Evolutionary conservation across 2,888 invertebrate species (phyloP), one percentile per base, ranked within the genome.

Genomic region (Galerucella nymphaeae): DNA sequence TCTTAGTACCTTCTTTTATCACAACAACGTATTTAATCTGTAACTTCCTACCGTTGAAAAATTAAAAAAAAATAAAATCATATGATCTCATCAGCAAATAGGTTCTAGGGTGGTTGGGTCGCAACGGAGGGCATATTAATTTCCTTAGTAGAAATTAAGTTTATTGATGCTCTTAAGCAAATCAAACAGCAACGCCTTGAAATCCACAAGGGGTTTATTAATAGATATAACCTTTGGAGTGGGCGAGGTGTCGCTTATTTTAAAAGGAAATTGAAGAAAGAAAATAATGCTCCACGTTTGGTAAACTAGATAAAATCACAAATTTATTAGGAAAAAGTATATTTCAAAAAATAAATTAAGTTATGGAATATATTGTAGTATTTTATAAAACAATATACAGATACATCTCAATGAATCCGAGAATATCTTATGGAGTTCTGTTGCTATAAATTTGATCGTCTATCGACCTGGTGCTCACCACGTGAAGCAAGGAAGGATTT

Each of bases 151-250:
- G 82, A 80, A 82, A 84, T 84, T 84, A 85, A 85, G 84, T 84
- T 82, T 83, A 84, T 85, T 84, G 83, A 81, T 81, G 84, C 85
- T 85, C 85, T 85, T 85, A 85, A 82, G 84, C 82, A 85, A 85
- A 85, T 85, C 84, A 84, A 85, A 81, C 81, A 79, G 77, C 82
- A 81, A 84, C 85, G 84, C 83, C 82, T 82, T 80, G 73, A 76
- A 79, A 73, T 71, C 75, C 78, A 75, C 79, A 78, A 77, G 78
- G 79, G 79, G 78, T 79, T 80, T 80, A 82, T 83, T 82, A 81
- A 82, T 83, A 83, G 82, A 82, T 80, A 79, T 75, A 78, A 77
- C 78, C 73, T 78, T 77, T 80, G 82, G 82, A 82, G 81, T 79
- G 83, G 83, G 82, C 82, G 74, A 72, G 72, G 77, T 75, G 76